Percentiles rank a stretch among this genome's conserved stretches.
These are phyloP conservation scores for Rapana venosa DNA, from an alignment of 2,888 invertebrate genomes.

Conservation along the genomic window DNA sequence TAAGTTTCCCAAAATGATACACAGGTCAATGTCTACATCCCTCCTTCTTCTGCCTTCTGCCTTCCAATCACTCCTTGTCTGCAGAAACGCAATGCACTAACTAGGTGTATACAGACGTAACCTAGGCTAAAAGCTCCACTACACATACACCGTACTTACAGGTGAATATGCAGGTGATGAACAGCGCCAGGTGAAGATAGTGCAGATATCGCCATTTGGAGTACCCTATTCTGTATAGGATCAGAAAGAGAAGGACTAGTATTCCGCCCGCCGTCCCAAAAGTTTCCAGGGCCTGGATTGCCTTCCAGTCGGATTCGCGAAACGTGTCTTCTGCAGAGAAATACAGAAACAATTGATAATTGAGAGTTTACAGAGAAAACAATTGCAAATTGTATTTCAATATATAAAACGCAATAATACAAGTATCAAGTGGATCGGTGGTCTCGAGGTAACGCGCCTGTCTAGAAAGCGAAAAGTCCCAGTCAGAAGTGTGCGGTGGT, in stretches of 20 bases:
- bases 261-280: slow-evolving; percentile 25
- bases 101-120: no score
- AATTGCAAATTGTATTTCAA: background rate
- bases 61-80: no score
- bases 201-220: slow-evolving; percentile 26
- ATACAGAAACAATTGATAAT: background rate
- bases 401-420: background rate
- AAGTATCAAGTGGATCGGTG: no score
- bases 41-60: no score
- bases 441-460: no score
- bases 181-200: slow-evolving; percentile 2
- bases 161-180: slow-evolving; percentile 17
- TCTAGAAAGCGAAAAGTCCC: no score
- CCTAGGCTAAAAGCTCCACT: no score
- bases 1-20: no score
- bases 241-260: slow-evolving; percentile 19
- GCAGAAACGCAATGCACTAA: no score
- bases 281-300: slow-evolving; percentile 37
- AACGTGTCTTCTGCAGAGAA: slow-evolving; percentile 34
- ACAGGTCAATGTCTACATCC: no score
- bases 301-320: slow-evolving; percentile 20
- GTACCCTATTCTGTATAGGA: slow-evolving; percentile 33
- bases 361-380: background rate
- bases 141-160: slow-evolving; percentile 20
- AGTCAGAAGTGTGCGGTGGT: no score